phyloP scores from a whole-genome alignment of 2,113 vertebrate genomes.

The Microtus richardsoni region DNA sequence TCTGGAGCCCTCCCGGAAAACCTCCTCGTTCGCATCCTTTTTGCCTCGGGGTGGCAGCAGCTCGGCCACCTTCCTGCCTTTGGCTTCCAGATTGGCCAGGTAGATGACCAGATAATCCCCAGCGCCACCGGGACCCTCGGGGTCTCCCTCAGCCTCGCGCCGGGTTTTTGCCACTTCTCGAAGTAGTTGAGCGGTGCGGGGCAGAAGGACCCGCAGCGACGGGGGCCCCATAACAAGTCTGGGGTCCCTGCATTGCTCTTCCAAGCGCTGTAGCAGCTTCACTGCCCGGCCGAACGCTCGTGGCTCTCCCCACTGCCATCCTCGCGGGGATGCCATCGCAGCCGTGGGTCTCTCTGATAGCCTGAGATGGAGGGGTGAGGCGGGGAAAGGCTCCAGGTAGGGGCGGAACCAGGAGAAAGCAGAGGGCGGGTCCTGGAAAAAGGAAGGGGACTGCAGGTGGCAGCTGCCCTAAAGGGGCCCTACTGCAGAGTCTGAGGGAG shows the following conservation, averaged over 20 bases:
- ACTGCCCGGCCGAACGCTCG: slow-evolving; percentile 70
- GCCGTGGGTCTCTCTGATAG: slow-evolving; percentile 76
- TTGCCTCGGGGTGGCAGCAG: slow-evolving; percentile 81
- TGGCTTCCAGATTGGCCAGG: slow-evolving; percentile 89
- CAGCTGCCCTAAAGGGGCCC: background rate
- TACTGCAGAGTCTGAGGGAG: background rate
- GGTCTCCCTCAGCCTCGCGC: background rate
- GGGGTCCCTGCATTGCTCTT: slow-evolving; percentile 79
- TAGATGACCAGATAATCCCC: slow-evolving; percentile 85
- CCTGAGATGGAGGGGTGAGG: slow-evolving; percentile 78
- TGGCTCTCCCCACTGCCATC: slow-evolving; percentile 14
- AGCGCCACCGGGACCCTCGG: slow-evolving; percentile 71
- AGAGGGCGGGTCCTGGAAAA: background rate
- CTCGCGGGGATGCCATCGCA: background rate
- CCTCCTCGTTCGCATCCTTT: slow-evolving; percentile 85
- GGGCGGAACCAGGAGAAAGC: slow-evolving; percentile 76
- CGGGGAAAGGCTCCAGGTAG: slow-evolving; percentile 83
- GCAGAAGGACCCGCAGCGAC: slow-evolving; percentile 88
- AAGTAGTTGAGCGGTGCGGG: slow-evolving; percentile 80
- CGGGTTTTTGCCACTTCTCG: slow-evolving; percentile 83
- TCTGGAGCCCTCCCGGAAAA: slow-evolving; percentile 88
- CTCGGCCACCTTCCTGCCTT: slow-evolving; percentile 84
- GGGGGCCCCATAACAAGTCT: slow-evolving; percentile 87
- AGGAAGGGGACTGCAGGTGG: background rate
- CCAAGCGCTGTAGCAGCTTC: slow-evolving; percentile 85